Percentiles rank a stretch among this genome's conserved stretches.
Evolutionary conservation across 2,797 vertebrate species (phyloP).

Genomic region (Rhynchotus rufescens): DNA sequence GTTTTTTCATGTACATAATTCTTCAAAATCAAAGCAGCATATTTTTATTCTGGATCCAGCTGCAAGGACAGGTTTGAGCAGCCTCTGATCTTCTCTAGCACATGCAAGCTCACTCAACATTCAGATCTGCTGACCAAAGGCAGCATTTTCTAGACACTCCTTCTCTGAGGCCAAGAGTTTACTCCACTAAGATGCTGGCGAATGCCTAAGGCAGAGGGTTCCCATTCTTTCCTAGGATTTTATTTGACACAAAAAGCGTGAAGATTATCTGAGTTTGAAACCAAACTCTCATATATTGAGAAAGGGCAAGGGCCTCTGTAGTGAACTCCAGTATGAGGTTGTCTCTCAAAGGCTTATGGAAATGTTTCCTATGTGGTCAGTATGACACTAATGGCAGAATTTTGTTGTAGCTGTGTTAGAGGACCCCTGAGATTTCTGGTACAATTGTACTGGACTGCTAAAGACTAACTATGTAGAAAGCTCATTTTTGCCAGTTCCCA

Average conservation of each 20-base stretch:
- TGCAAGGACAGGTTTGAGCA: background rate
- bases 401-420: background rate
- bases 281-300: background rate
- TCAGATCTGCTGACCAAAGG: background rate
- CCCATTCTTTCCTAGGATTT: background rate
- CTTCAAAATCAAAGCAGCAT: background rate
- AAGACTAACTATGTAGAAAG: background rate
- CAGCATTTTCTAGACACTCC: background rate
- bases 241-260: background rate
- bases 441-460: background rate
- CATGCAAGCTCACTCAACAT: background rate
- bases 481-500: background rate
- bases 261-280: background rate
- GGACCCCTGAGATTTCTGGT: background rate
- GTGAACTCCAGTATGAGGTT: background rate
- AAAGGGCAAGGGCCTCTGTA: background rate
- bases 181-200: background rate
- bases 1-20: background rate
- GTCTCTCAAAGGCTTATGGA: background rate
- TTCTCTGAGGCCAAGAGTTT: background rate
- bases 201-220: background rate
- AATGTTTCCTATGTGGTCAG: background rate
- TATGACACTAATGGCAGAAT: background rate
- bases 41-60: background rate
- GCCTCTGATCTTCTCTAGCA: background rate